Conservation (phyloP, 2,113 vertebrate genomes). For the Channa argus region DNA sequence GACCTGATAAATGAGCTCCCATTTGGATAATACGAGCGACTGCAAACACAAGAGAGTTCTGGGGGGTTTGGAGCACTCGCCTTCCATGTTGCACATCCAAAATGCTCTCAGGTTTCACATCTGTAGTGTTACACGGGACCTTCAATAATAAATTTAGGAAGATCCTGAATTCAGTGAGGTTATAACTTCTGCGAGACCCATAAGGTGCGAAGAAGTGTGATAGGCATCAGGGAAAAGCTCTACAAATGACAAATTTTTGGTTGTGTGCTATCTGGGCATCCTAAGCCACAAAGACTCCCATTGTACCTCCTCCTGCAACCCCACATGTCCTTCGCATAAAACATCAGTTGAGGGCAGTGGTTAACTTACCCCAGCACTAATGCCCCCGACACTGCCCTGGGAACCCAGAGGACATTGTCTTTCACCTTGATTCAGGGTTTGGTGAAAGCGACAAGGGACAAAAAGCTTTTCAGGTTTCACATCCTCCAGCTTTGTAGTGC, state of each 20-base stretch:
- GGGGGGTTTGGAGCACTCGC: conserved; percentile 28
- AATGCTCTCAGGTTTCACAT: conserved; percentile 39
- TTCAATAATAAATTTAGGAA: conserved; percentile 1
- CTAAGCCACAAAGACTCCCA: conserved; percentile 69
- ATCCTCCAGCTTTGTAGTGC: conserved; percentile 71
- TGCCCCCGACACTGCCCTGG: conserved; percentile 67
- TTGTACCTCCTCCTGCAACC: conserved; percentile 64
- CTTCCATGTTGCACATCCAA: conserved; percentile 10
- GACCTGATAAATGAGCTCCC: conserved; percentile 47
- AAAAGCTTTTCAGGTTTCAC: conserved; percentile 70
- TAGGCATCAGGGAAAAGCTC: conserved; percentile 21
- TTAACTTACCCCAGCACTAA: conserved; percentile 72
- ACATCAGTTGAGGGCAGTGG: conserved; percentile 67
- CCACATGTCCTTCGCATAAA: conserved; percentile 70
- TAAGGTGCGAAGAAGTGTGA: conserved; percentile 16
- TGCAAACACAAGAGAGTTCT: conserved; percentile 42
- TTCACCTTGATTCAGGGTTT: conserved; percentile 56
- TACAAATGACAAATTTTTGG: conserved; percentile 45
- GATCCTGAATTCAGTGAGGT: conserved; percentile 13
- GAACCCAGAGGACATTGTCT: conserved; percentile 73
- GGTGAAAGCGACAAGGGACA: conserved; percentile 66
- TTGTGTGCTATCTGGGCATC: conserved; percentile 35
- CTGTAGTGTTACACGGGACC: conserved; percentile 43
- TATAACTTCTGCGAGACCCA: conserved; percentile 26
- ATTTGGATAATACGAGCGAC: conserved; percentile 41